A percentile compares a stretch with the other conserved stretches of the same genome.
Evolutionary conservation across 1,140 invertebrate species (phyloP).

Genomic region (Ips nitidus): DNA sequence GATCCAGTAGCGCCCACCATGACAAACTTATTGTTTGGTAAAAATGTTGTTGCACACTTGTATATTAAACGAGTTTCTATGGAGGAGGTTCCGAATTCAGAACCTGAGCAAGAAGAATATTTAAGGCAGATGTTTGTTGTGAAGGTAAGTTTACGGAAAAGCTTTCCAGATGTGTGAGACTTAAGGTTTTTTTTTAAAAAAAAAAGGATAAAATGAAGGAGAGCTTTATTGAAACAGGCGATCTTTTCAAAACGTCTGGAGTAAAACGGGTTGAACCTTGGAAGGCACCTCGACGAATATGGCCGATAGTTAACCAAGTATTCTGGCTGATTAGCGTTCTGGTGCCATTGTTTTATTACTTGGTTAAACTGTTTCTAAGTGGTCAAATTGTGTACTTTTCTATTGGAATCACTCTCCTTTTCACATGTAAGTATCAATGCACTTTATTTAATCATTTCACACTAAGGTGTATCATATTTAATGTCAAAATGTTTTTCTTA

Average conservation of each 20-base stretch:
- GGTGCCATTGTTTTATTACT: conserved; percentile 70
- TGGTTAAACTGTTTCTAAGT: conserved; percentile 67
- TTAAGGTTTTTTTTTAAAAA: conserved; percentile 1
- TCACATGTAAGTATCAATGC: conserved; percentile 66
- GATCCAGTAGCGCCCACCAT: conserved; percentile 73
- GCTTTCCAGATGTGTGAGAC: neutral
- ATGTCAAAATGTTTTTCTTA: conserved; percentile 26
- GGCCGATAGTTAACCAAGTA: conserved; percentile 70
- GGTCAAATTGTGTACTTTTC: conserved; percentile 73
- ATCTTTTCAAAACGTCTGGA: conserved; percentile 77
- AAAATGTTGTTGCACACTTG: conserved; percentile 72
- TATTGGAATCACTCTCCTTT: conserved; percentile 65
- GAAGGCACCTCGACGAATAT: conserved; percentile 59
- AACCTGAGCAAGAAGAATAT: conserved; percentile 78
- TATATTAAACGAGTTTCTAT: conserved; percentile 81
- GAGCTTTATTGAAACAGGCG: conserved; percentile 79
- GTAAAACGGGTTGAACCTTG: conserved; percentile 63
- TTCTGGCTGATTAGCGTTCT: conserved; percentile 71
- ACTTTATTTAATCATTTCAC: neutral
- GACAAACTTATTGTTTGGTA: conserved; percentile 78
- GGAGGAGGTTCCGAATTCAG: conserved; percentile 76
- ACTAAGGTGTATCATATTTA: neutral
- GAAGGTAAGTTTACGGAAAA: conserved; percentile 62
- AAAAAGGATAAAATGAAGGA: conserved; percentile 75
- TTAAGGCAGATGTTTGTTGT: conserved; percentile 76